Conservation (phyloP, 2,888 invertebrate genomes). For the Alviniconcha strummeri region DNA sequence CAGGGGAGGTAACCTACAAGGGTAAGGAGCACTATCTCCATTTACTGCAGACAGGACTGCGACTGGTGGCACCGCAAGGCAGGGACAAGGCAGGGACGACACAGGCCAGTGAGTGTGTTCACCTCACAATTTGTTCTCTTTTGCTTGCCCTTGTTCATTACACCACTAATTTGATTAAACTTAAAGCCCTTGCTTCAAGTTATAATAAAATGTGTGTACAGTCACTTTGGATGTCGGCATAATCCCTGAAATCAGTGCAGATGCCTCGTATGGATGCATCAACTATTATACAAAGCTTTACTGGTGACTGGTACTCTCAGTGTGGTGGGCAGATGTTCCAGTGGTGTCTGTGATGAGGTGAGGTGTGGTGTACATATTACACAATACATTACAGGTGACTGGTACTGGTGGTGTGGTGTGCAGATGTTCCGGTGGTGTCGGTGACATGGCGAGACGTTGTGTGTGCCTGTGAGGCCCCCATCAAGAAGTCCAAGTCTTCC, state of each 20-base stretch:
- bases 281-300: neutral
- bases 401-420: neutral
- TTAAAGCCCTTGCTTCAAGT: neutral
- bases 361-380: too few species aligned
- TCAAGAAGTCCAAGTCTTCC: slow-evolving; percentile 18
- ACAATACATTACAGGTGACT: too few species aligned
- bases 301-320: too few species aligned
- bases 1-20: slow-evolving; percentile 22
- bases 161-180: neutral
- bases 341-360: too few species aligned
- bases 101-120: neutral
- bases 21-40: slow-evolving; percentile 13
- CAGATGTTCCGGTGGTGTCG: slow-evolving; percentile 18
- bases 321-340: too few species aligned
- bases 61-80: neutral
- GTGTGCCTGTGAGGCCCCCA: slow-evolving; percentile 13
- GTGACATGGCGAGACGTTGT: slow-evolving; percentile 27
- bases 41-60: slow-evolving; percentile 2
- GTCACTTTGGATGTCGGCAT: neutral
- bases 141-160: neutral
- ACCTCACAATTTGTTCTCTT: neutral
- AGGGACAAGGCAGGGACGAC: neutral
- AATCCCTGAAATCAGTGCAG: neutral
- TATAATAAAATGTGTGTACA: neutral
- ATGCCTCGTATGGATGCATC: neutral